A percentile compares a stretch with the other conserved stretches of the same genome.
These are phyloP conservation scores for human (Homo sapiens) DNA, from an alignment of 2,113 vertebrate species.

Conservation along the genomic window GRCh38 chr11:78656001-78656500, in stretches of 20 bases:
- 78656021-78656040: conserved; percentile 71
- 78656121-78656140: conserved; percentile 18
- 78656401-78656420: conserved; percentile 25
- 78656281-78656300: conserved; percentile 78
- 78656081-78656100: conserved; percentile 58
- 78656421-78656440: conserved; percentile 26
- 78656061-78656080: conserved; percentile 53
- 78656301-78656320: conserved; percentile 75
- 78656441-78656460: not conserved
- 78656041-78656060: conserved; percentile 74
- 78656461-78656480: not conserved
- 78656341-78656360: conserved; percentile 63
- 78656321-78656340: conserved; percentile 69
- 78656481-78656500: not conserved
- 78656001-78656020: not conserved
- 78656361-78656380: conserved; percentile 51
- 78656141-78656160: rapidly evolving
- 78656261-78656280: conserved; percentile 78
- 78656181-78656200: conserved; percentile 76
- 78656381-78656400: conserved; percentile 51
- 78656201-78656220: conserved; percentile 84
- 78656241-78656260: conserved; percentile 79
- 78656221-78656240: conserved; percentile 85
- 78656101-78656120: not conserved
- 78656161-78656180: conserved; percentile 54